phyloP scores from a whole-genome alignment of 1,140 invertebrate genomes.

The Drosophila mojavensis region DNA sequence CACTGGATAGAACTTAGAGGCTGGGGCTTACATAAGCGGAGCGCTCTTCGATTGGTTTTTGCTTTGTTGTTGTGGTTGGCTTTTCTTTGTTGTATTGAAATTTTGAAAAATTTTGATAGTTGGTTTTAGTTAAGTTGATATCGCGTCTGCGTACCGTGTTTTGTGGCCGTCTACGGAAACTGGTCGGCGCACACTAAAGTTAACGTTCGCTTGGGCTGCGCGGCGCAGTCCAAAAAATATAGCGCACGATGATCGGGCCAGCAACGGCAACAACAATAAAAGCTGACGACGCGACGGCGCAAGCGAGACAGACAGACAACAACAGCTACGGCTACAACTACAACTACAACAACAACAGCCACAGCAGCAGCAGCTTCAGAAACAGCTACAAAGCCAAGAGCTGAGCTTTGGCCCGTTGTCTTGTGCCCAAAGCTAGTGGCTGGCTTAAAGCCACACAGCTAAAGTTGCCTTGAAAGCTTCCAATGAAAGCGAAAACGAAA shows the following conservation, averaged over 20 bases:
- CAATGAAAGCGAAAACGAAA: slow-evolving; percentile 70
- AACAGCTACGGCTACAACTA: slow-evolving; percentile 24
- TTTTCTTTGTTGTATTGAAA: slow-evolving; percentile 21
- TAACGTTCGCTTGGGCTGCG: slow-evolving; percentile 74
- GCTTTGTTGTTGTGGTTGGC: background rate
- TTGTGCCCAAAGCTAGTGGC: slow-evolving; percentile 46
- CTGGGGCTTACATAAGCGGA: slow-evolving; percentile 35
- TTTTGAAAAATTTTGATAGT: slow-evolving; percentile 18
- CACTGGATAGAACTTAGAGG: slow-evolving; percentile 59
- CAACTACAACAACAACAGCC: slow-evolving; percentile 13
- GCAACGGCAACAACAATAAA: slow-evolving; percentile 38
- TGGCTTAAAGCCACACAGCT: slow-evolving; percentile 51
- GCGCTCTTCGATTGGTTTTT: slow-evolving; percentile 26
- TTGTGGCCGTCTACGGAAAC: slow-evolving; percentile 84
- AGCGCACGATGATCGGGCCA: slow-evolving; percentile 50
- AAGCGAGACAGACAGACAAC: slow-evolving; percentile 56
- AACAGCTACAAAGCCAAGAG: slow-evolving; percentile 18
- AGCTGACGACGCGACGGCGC: slow-evolving; percentile 53
- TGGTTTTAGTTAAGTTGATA: slow-evolving; percentile 16
- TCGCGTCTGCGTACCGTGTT: slow-evolving; percentile 57
- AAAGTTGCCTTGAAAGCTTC: slow-evolving; percentile 74
- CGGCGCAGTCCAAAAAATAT: slow-evolving; percentile 71
- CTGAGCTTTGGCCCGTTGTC: slow-evolving; percentile 62
- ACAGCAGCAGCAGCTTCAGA: slow-evolving; percentile 18
- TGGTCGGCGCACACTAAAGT: slow-evolving; percentile 84